These are phyloP conservation scores for Chrysolina haemoptera DNA, from an alignment of 2,888 invertebrate species.

Conservation along the genomic window DNA sequence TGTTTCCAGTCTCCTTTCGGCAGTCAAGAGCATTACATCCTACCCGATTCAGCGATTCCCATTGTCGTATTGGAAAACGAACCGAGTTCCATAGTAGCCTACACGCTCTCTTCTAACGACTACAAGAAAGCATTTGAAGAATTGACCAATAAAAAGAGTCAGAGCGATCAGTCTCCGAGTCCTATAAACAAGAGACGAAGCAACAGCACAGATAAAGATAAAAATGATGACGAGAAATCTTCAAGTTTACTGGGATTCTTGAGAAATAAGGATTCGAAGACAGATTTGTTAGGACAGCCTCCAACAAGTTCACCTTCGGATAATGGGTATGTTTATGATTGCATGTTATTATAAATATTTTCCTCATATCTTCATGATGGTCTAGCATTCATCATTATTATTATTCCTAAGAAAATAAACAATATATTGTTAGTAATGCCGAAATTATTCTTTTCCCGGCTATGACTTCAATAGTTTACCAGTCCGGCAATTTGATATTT, in stretches of 20 bases:
- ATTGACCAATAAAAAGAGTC: conserved; percentile 56
- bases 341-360: background rate
- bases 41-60: conserved; percentile 76
- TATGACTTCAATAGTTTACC: too few species aligned
- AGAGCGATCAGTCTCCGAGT: conserved; percentile 69
- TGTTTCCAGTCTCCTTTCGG: conserved; percentile 75
- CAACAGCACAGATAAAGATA: conserved; percentile 67
- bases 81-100: conserved; percentile 89
- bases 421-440: too few species aligned
- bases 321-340: conserved; percentile 15
- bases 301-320: conserved; percentile 24
- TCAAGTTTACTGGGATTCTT: conserved; percentile 67
- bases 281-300: conserved; percentile 38
- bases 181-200: conserved; percentile 70
- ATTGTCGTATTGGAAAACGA: conserved; percentile 86
- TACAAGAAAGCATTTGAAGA: conserved; percentile 78
- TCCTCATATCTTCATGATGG: too few species aligned
- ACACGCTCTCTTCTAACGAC: conserved; percentile 81
- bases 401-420: too few species aligned
- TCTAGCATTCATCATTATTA: too few species aligned
- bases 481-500: background rate
- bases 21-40: conserved; percentile 79
- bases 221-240: conserved; percentile 63
- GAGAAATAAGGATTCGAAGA: conserved; percentile 63
- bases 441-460: too few species aligned